These are phyloP conservation scores for Oreotragus oreotragus DNA, from an alignment of 2,113 vertebrate species.

Conservation along the genomic window DNA sequence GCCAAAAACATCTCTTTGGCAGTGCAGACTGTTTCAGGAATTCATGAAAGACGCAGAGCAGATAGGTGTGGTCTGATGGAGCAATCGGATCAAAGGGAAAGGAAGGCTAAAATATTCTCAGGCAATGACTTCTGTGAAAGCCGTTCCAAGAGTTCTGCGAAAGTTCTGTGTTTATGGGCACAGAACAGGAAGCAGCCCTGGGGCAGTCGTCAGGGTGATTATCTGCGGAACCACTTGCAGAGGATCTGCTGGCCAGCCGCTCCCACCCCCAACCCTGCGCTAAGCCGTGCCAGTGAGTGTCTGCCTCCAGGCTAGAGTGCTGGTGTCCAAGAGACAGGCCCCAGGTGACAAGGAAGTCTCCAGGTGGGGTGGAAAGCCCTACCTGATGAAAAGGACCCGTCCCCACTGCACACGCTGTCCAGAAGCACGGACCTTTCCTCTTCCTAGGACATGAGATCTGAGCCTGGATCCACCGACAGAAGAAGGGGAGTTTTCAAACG, in stretches of 20 bases:
- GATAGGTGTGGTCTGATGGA: neutral
- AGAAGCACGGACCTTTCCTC: neutral
- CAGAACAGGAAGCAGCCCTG: neutral
- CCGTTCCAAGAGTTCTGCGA: neutral
- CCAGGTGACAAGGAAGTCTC: neutral
- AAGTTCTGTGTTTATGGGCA: neutral
- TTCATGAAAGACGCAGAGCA: neutral
- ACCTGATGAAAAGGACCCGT: rapidly evolving
- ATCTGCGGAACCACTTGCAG: neutral
- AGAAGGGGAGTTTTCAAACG: neutral
- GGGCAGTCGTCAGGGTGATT: neutral
- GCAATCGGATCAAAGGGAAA: neutral
- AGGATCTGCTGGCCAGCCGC: neutral
- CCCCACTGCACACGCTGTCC: neutral
- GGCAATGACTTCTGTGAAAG: neutral
- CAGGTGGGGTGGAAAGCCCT: neutral
- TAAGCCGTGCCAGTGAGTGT: neutral
- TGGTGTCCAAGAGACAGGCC: neutral
- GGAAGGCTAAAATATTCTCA: neutral
- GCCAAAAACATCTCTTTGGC: neutral
- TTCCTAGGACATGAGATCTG: neutral
- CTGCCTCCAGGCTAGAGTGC: neutral
- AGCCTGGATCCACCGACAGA: neutral
- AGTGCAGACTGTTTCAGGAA: neutral
- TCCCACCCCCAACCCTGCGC: too few species aligned